Evolutionary conservation across 2,888 invertebrate species (phyloP), one percentile per base, ranked within the genome.

Genomic region (Steinernema hermaphroditum): DNA sequence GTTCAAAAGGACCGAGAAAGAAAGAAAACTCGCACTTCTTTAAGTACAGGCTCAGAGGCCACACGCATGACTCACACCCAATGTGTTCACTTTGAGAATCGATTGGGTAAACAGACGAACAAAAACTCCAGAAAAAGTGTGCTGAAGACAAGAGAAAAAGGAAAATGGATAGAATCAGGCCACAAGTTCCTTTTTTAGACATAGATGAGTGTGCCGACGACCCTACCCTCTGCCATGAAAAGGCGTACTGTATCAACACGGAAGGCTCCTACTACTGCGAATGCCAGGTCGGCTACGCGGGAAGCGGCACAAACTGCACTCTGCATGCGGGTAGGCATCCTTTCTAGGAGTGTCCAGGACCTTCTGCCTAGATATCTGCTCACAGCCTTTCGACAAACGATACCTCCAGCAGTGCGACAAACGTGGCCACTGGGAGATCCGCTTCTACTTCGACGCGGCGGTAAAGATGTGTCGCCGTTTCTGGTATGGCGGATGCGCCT

Each of bases 401-500:
- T 80, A 80, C 73, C 73, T 79, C 49, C 37, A 57, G 44, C 68
- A 68, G 43, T 79, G 79, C 70, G 37, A 71, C 46, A 73, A 69
- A 27, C 50, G 78, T 8, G 62, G 46, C n/a, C 43, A 32, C 32
- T 78, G 75, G 78, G 73, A 73, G 34, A 24, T 74, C 41, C 77
- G 79, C 43, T 79, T 69, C 50, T 81, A 72, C 57, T 79, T 68
- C 70, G 68, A 76, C 46, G 22, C 68, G 29, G 50, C 29, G 19
- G 19, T 37, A 75, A 77, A 41, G 71, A 74, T 34, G 8, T 85
- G 85, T 71, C 78, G 80, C 24, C 77, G 76, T 14, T 85, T 85
- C 73, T 85, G 85, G 83, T 84, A 82, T 43, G 85, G 83, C 43
- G 84, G 85, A 24, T 85, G 85, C 50, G 76, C 78, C 37, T 80